These are phyloP conservation scores for Thunnus maccoyii DNA, from an alignment of 2,113 vertebrate species.

Conservation along the genomic window DNA sequence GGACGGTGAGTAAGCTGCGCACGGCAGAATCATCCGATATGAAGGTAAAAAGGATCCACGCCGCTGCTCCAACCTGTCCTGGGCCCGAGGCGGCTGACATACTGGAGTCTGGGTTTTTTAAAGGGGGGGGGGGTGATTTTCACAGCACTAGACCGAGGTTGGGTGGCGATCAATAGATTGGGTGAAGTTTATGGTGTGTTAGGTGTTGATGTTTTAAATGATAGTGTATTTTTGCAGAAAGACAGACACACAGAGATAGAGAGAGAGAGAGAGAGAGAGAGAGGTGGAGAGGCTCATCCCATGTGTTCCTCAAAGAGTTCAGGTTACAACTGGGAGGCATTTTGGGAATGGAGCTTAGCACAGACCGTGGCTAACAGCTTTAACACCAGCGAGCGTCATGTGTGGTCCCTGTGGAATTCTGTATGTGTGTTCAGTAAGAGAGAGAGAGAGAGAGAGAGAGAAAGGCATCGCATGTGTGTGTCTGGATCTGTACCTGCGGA, in stretches of 20 bases:
- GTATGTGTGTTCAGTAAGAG: conserved; percentile 1
- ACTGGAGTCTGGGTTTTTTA: too few species aligned
- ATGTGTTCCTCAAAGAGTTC: conserved; percentile 66
- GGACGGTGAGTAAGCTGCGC: too few species aligned
- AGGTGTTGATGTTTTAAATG: not conserved
- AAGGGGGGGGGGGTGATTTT: not conserved
- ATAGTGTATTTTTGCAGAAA: not conserved
- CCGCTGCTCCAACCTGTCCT: too few species aligned
- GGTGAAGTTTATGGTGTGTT: not conserved
- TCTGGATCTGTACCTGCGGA: conserved; percentile 16
- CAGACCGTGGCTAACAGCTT: conserved; percentile 72
- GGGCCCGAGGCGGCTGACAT: too few species aligned
- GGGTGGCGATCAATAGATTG: not conserved
- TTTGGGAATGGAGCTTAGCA: conserved; percentile 62
- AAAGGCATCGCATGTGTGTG: not conserved
- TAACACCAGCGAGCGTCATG: conserved; percentile 64
- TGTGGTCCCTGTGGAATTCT: conserved; percentile 71
- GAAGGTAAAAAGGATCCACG: too few species aligned
- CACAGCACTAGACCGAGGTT: not conserved
- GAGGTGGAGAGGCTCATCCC: conserved; percentile 30
- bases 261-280: conserved; percentile 2
- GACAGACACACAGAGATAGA: not conserved
- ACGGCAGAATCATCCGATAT: too few species aligned
- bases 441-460: too few species aligned
- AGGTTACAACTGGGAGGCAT: conserved; percentile 71